These are phyloP conservation scores for Heterodera schachtii DNA, from an alignment of 1,140 invertebrate species.

Conservation along the genomic window DNA sequence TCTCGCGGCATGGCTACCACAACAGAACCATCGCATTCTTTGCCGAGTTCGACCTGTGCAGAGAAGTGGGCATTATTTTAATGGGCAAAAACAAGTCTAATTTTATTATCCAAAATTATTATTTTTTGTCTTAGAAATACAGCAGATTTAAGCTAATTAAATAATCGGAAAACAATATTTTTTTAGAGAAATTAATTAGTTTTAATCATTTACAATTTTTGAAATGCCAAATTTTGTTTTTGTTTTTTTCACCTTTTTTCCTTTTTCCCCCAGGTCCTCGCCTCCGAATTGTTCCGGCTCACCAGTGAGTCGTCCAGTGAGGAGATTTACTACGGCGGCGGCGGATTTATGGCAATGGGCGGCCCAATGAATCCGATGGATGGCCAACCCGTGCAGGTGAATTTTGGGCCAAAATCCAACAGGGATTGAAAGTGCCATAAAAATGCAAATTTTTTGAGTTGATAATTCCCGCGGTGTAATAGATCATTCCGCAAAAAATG, in stretches of 20 bases:
- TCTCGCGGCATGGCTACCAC: conserved; percentile 42
- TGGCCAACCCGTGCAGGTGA: conserved; percentile 20
- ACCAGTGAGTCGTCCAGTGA: neutral
- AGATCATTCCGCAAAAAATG: too few relatives aligned
- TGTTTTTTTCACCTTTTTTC: neutral
- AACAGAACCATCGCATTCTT: conserved; percentile 50
- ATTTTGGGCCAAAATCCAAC: neutral
- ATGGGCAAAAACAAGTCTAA: too few relatives aligned
- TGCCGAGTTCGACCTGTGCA: conserved; percentile 53
- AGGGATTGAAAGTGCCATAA: neutral
- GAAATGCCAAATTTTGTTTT: too few relatives aligned
- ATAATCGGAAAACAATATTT: too few relatives aligned
- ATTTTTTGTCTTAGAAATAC: too few relatives aligned
- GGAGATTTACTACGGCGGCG: conserved; percentile 16
- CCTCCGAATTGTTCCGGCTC: conserved; percentile 44
- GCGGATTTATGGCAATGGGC: conserved; percentile 1
- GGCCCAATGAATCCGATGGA: conserved; percentile 18
- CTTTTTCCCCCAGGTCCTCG: conserved; percentile 35
- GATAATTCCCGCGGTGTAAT: too few relatives aligned
- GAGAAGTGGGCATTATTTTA: conserved; percentile 16
- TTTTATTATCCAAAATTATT: too few relatives aligned
- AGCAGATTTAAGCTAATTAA: too few relatives aligned
- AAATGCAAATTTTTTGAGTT: too few relatives aligned
- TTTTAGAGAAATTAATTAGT: too few relatives aligned
- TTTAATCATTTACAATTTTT: too few relatives aligned